Conservation (phyloP, 2,888 invertebrate species). For the Choristoneura rosaceana region DNA sequence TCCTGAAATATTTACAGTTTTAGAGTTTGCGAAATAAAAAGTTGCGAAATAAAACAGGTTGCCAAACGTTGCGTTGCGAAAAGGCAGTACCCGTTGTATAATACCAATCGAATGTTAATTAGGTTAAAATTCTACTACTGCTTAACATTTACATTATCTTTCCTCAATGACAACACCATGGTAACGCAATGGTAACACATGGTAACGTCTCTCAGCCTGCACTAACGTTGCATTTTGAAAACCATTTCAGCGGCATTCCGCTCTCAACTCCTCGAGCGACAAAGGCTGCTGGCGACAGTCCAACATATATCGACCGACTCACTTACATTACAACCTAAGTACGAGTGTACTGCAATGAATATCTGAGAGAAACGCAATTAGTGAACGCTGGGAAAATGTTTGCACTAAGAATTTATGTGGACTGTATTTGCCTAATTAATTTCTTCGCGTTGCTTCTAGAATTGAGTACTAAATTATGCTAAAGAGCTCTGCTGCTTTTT, state of each 20-base stretch:
- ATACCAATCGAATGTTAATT: too few relatives aligned
- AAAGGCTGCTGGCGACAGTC: conserved; percentile 37
- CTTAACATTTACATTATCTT: background rate
- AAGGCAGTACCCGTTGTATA: too few relatives aligned
- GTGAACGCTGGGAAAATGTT: conserved; percentile 19
- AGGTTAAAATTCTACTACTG: too few relatives aligned
- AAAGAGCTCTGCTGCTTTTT: background rate
- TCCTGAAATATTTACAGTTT: too few relatives aligned
- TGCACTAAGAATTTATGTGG: conserved; percentile 31
- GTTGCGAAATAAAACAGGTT: too few relatives aligned
- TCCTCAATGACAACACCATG: background rate
- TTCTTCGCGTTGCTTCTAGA: conserved; percentile 21
- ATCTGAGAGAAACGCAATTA: conserved; percentile 33
- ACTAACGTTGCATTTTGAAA: background rate
- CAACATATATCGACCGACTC: conserved; percentile 43
- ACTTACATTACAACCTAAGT: conserved; percentile 22
- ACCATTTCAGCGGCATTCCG: conserved; percentile 1
- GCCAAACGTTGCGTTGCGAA: too few relatives aligned
- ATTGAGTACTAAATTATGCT: conserved; percentile 22
- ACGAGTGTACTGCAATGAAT: conserved; percentile 33
- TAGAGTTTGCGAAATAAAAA: too few relatives aligned
- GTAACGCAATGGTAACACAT: background rate
- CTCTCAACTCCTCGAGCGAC: conserved; percentile 25
- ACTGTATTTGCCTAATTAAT: conserved; percentile 30
- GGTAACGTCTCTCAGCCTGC: background rate